Percentiles rank a stretch among this genome's conserved stretches.
phyloP scores from a whole-genome alignment of 2,113 vertebrate genomes.

The Malurus cyaneus region DNA sequence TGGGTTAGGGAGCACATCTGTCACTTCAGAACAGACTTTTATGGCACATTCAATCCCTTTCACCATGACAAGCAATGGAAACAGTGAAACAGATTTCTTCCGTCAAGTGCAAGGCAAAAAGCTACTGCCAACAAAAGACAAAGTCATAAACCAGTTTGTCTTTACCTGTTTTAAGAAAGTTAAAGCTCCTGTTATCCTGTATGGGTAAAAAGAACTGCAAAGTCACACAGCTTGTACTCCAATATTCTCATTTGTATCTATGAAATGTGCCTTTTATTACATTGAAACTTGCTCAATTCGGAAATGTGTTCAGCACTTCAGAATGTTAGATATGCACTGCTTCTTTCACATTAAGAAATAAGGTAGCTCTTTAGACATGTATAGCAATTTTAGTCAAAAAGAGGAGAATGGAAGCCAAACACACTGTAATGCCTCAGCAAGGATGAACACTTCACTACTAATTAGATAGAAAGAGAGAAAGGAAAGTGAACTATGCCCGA shows the following conservation, averaged over 20 bases:
- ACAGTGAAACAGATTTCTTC: neutral
- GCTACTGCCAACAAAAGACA: neutral
- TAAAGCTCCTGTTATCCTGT: neutral
- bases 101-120: neutral
- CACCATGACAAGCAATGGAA: neutral
- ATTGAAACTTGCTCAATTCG: constrained; percentile 22
- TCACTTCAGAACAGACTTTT: neutral
- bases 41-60: neutral
- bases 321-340: constrained; percentile 20
- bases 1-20: neutral
- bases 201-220: neutral
- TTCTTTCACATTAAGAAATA: constrained; percentile 13
- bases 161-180: neutral
- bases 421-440: neutral
- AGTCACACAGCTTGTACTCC: neutral
- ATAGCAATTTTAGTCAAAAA: neutral
- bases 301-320: neutral
- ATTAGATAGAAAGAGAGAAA: neutral
- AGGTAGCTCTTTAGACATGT: neutral
- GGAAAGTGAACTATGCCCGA: neutral
- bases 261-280: constrained; percentile 15
- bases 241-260: constrained; percentile 5
- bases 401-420: constrained; percentile 11
- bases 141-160: neutral
- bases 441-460: neutral